Evolutionary conservation across 2,888 invertebrate genomes (phyloP).

Genomic region (Schrankia costaestrigalis): DNA sequence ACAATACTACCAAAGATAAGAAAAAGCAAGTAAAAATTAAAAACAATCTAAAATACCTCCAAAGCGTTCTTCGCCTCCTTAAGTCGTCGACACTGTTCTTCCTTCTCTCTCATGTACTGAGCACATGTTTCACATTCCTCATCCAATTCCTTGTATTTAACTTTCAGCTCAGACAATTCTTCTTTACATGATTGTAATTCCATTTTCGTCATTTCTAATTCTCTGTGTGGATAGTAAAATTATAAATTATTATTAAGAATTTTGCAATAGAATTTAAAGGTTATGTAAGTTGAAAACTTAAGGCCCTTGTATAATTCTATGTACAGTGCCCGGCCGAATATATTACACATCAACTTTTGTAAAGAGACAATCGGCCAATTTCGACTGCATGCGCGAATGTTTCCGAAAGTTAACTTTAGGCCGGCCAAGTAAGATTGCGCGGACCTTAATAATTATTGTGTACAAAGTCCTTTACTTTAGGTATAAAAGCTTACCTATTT

Average conservation of each 20-base stretch:
- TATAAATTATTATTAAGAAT: neutral
- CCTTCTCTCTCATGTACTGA: conserved; percentile 53
- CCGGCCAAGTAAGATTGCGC: neutral
- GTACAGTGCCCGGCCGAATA: no score
- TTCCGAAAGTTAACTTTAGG: no score
- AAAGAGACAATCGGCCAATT: no score
- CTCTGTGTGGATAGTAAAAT: conserved; percentile 44
- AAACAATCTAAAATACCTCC: conserved; percentile 39
- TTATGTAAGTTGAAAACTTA: no score
- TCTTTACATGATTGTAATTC: conserved; percentile 51
- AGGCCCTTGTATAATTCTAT: no score
- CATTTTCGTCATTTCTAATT: conserved; percentile 55
- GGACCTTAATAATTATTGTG: neutral
- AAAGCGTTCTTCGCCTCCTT: conserved; percentile 50
- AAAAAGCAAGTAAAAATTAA: neutral
- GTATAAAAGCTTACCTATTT: conserved; percentile 12
- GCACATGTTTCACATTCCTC: conserved; percentile 72
- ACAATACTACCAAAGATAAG: no score
- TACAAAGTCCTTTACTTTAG: neutral
- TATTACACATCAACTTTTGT: no score
- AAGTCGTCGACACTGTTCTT: conserved; percentile 52
- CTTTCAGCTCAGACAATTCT: conserved; percentile 48
- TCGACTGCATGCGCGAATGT: no score
- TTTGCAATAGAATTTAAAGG: no score
- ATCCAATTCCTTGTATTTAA: conserved; percentile 62